A percentile compares a stretch with the other conserved stretches of the same genome.
Evolutionary conservation across 2,113 vertebrate genomes (phyloP).

Genomic region (Scortum barcoo): DNA sequence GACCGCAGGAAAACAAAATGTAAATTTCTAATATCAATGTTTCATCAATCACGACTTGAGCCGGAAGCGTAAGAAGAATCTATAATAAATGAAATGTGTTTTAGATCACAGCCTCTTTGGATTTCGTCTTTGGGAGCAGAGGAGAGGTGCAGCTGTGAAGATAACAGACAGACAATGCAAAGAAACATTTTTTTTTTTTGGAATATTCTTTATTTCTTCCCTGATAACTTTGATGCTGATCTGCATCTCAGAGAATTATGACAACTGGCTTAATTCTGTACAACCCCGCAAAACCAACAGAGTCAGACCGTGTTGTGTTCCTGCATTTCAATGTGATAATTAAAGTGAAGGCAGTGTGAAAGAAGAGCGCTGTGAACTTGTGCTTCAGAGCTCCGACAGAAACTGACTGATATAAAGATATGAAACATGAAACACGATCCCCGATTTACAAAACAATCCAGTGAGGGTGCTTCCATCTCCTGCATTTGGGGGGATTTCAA

Average conservation of each 20-base stretch:
- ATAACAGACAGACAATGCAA: constrained; percentile 4
- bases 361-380: background rate
- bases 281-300: constrained; percentile 9
- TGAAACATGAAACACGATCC: background rate
- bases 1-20: constrained; percentile 37
- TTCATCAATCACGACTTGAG: constrained; percentile 44
- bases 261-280: constrained; percentile 32
- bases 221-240: constrained; percentile 40
- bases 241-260: constrained; percentile 14
- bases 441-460: background rate
- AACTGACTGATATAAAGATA: background rate
- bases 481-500: background rate
- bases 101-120: constrained; percentile 19
- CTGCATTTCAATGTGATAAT: constrained; percentile 35
- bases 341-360: constrained; percentile 33
- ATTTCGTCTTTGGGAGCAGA: background rate
- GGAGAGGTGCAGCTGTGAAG: background rate
- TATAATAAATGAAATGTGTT: constrained; percentile 17
- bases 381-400: background rate
- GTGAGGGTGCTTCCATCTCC: background rate
- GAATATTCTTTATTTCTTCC: constrained; percentile 55
- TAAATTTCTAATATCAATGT: constrained; percentile 40
- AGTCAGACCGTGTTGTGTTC: background rate
- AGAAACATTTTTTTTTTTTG: background rate
- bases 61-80: constrained; percentile 3